Evolutionary conservation across 2,888 invertebrate genomes (phyloP).

Genomic region (Onthophagus sagittarius): DNA sequence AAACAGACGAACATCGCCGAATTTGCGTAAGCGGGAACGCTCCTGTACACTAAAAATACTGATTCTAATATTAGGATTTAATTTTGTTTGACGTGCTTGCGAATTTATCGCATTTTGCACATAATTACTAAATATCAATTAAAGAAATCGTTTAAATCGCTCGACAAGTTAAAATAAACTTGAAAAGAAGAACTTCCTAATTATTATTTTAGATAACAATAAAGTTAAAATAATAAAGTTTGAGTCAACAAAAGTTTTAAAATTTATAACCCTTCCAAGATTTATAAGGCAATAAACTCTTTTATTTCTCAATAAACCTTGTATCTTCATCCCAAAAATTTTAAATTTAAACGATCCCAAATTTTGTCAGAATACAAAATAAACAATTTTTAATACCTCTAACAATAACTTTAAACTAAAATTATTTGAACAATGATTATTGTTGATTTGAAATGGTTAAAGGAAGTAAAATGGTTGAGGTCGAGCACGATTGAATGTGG

Average conservation of each 20-base stretch:
- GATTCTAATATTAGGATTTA: neutral
- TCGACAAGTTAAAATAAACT: too few relatives aligned
- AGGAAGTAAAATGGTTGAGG: neutral
- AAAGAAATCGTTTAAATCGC: too few relatives aligned
- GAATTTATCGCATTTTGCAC: neutral
- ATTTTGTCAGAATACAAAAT: neutral
- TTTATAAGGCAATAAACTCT: neutral
- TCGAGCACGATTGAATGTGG: neutral
- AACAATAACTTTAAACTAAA: too few relatives aligned
- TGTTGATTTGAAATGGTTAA: neutral
- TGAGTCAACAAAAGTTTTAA: too few relatives aligned
- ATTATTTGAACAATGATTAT: neutral
- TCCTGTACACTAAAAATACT: neutral
- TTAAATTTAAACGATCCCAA: neutral
- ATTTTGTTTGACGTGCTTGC: neutral
- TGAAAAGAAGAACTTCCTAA: too few relatives aligned
- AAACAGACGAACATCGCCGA: neutral
- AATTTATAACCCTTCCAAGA: neutral
- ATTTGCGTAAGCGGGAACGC: neutral
- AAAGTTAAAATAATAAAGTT: too few relatives aligned
- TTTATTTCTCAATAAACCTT: neutral
- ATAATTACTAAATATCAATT: neutral
- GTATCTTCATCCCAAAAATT: neutral
- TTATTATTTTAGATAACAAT: too few relatives aligned
- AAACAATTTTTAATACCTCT: neutral